phyloP scores from a whole-genome alignment of 2,797 vertebrate species.

The Molossus molossus region DNA sequence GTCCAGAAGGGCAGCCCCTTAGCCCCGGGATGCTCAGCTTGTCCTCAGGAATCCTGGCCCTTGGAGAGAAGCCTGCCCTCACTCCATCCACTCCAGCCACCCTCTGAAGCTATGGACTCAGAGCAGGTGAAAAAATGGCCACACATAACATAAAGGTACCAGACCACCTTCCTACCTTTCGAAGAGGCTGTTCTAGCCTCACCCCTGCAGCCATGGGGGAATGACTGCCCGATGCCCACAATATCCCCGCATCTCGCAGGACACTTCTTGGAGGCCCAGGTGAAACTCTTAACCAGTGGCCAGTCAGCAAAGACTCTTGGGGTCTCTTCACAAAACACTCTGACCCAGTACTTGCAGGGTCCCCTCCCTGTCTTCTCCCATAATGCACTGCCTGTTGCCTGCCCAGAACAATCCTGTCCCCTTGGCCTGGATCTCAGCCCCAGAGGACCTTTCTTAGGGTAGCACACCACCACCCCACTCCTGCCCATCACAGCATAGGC shows the following conservation, averaged over 20 bases:
- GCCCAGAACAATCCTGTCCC: not conserved
- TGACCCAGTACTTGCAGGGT: not conserved
- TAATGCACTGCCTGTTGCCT: not conserved
- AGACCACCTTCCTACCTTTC: not conserved
- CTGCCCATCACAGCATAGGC: not conserved
- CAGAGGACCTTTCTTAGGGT: not conserved
- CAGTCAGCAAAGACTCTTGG: constrained; percentile 15
- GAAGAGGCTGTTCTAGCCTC: not conserved
- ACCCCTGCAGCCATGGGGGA: not conserved
- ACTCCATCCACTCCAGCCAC: not conserved
- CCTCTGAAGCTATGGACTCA: constrained; percentile 7
- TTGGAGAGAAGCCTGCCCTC: not conserved
- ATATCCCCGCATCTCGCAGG: not conserved
- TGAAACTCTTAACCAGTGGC: constrained; percentile 35
- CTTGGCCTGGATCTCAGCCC: not conserved
- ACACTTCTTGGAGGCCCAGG: not conserved
- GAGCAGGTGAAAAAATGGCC: constrained; percentile 13
- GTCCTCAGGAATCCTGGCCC: not conserved
- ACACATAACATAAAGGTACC: not conserved
- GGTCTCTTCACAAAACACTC: not conserved
- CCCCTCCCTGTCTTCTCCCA: not conserved
- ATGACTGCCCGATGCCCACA: not conserved
- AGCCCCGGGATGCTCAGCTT: not conserved
- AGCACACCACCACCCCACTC: not conserved
- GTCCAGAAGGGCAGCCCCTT: not conserved